A percentile compares a stretch with the other conserved stretches of the same genome.
Conservation (phyloP, 2,113 vertebrate species). For the Hucho hucho region DNA sequence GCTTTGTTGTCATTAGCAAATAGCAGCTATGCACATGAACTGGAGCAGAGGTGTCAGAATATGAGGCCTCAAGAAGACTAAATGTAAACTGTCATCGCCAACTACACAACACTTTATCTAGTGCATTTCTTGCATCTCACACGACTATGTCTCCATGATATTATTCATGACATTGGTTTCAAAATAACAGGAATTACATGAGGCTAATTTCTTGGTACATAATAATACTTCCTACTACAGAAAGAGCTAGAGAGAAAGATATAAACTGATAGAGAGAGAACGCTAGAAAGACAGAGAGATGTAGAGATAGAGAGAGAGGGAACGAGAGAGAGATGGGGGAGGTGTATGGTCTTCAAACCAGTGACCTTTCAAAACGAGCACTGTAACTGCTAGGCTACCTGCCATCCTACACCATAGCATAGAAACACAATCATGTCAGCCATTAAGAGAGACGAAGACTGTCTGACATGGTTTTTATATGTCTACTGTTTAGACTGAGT, state of each 20-base stretch:
- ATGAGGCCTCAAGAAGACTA: constrained; percentile 29
- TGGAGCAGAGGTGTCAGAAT: constrained; percentile 40
- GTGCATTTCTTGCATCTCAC: constrained; percentile 25
- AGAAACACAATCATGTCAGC: no score
- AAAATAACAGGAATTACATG: constrained; percentile 9
- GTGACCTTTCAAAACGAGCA: neutral
- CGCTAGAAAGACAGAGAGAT: no score
- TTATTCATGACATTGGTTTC: constrained; percentile 4
- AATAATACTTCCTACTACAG: no score
- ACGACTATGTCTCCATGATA: neutral
- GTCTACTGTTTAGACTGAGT: no score
- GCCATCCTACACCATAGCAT: neutral
- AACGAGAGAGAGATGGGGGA: constrained; percentile 3
- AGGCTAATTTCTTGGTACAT: neutral
- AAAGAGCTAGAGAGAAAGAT: neutral
- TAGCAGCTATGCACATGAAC: constrained; percentile 43
- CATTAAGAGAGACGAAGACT: no score
- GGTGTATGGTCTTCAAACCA: neutral
- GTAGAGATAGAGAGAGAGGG: neutral
- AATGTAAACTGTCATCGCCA: constrained; percentile 23
- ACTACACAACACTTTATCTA: constrained; percentile 33
- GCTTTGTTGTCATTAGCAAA: constrained; percentile 57
- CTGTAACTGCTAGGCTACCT: neutral
- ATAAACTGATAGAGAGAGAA: neutral
- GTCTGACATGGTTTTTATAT: no score